Conservation (phyloP, 92 coral and sea anemone genomes). For the Palythoa heliodiscus region DNA sequence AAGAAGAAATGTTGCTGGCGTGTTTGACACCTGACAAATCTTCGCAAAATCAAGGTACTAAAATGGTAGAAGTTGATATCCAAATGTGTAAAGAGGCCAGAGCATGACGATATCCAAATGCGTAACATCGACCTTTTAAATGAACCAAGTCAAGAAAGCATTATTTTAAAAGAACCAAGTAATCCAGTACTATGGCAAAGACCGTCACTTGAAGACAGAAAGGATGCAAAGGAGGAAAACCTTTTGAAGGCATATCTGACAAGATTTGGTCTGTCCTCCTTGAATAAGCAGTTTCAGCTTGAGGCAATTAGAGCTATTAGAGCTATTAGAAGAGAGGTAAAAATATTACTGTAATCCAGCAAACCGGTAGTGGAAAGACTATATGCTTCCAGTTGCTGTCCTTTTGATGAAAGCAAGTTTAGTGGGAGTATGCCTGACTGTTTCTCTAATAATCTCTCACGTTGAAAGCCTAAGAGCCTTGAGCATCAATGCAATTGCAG, state of each 20-base stretch:
- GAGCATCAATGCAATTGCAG: not conserved
- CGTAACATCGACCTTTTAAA: not conserved
- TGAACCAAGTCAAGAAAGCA: not conserved
- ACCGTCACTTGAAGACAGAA: not conserved
- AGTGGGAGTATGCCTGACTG: not conserved
- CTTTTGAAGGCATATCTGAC: not conserved
- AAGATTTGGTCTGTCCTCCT: not conserved
- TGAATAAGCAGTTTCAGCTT: not conserved
- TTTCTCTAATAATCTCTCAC: not conserved
- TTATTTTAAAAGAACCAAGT: not conserved
- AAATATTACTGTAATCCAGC: not conserved
- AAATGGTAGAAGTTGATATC: not conserved
- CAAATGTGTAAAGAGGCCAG: not conserved
- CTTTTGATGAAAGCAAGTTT: not conserved
- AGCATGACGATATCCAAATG: not conserved
- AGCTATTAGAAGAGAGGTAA: slow-evolving; percentile 3
- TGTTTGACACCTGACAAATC: not conserved
- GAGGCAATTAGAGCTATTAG: not conserved
- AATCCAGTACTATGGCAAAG: not conserved
- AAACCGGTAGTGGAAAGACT: not conserved
- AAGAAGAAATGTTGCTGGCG: not conserved
- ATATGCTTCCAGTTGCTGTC: not conserved
- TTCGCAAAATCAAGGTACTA: not conserved
- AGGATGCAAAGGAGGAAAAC: not conserved
- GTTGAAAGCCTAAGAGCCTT: not conserved